Evolutionary conservation across 2,797 vertebrate genomes (phyloP), one percentile per base, ranked within the genome.

Genomic region (Lutjanus argentimaculatus): DNA sequence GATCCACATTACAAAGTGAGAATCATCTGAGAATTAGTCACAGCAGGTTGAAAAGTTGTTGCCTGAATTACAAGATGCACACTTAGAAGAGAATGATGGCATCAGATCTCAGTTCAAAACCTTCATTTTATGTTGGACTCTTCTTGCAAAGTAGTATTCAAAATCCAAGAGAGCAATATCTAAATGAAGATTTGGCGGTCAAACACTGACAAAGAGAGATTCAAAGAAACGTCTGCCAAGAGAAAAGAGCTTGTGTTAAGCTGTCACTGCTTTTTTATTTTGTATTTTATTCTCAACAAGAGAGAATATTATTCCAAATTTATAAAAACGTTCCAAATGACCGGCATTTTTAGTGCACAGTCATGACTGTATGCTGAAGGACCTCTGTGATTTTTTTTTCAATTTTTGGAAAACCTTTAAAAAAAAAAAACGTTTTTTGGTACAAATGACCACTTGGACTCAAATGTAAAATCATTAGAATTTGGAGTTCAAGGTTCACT

Each of bases 111-210:
- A 57, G 30, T 55, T 45, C 7, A 52, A 40, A 55, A 61, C 59
- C 46, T 43, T n/a, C 0, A 45, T 75, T 55, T 66, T 2, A 19
- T 19, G 10, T 49, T 51, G 17, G 40, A 55, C 46, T 59, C 21
- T 56, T 57, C 10, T 19, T 49, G 16, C 62, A 21, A 49, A 56
- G 57, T 5, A 8, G 43, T 1, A 17, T 14, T 15, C 21, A 51
- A 71, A n/a, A 36, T 51, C 73, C 56, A 69, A 40, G n/a, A 30
- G 6, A 30, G 25, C 25, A 21, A 48, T n/a, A 48, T 61, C 61
- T 59, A 56, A 58, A 25, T 58, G 14, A 63, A 57, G 22, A 42
- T 40, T 40, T 62, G 62, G 55, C 43, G 51, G 61, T 7, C 15
- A 36, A 22, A 62, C 36, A 9, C 15, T 13, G 9, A 68, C 14